Evolutionary conservation across 1,140 invertebrate genomes (phyloP).

Genomic region (Drosophila punjabiensis): DNA sequence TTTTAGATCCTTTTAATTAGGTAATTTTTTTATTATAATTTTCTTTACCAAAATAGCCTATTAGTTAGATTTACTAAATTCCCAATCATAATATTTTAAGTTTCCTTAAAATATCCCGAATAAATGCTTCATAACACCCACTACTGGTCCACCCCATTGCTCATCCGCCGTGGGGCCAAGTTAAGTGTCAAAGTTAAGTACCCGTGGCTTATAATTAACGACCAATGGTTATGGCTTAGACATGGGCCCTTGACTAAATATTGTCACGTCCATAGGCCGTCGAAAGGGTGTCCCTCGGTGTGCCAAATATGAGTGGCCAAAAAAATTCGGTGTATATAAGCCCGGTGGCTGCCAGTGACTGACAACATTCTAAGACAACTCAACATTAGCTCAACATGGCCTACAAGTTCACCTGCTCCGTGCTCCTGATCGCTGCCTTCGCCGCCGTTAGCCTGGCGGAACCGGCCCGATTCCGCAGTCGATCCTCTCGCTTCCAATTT

Average conservation of each 20-base stretch:
- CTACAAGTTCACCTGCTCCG: slow-evolving; percentile 62
- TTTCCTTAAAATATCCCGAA: no score
- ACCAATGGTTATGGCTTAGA: slow-evolving; percentile 61
- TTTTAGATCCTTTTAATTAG: background rate
- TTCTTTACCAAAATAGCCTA: background rate
- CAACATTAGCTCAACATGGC: slow-evolving; percentile 66
- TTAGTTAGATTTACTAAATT: no score
- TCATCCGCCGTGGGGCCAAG: slow-evolving; percentile 10
- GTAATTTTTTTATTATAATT: accelerated
- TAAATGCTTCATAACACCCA: background rate
- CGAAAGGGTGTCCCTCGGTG: slow-evolving; percentile 59
- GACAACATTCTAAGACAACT: slow-evolving; percentile 72
- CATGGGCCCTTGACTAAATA: slow-evolving; percentile 79
- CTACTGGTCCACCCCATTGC: slow-evolving; percentile 9
- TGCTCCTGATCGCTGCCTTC: slow-evolving; percentile 59
- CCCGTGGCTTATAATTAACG: slow-evolving; percentile 44
- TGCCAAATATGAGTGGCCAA: slow-evolving; percentile 66
- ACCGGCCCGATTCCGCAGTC: slow-evolving; percentile 50
- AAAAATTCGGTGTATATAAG: slow-evolving; percentile 60
- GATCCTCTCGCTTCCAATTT: slow-evolving; percentile 61
- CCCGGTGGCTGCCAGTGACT: background rate
- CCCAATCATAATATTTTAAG: no score
- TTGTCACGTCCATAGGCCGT: slow-evolving; percentile 68
- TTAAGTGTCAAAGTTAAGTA: slow-evolving; percentile 44
- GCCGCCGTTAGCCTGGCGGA: slow-evolving; percentile 43